Conservation (phyloP, 2,113 vertebrate species). For the Uria aalge region DNA sequence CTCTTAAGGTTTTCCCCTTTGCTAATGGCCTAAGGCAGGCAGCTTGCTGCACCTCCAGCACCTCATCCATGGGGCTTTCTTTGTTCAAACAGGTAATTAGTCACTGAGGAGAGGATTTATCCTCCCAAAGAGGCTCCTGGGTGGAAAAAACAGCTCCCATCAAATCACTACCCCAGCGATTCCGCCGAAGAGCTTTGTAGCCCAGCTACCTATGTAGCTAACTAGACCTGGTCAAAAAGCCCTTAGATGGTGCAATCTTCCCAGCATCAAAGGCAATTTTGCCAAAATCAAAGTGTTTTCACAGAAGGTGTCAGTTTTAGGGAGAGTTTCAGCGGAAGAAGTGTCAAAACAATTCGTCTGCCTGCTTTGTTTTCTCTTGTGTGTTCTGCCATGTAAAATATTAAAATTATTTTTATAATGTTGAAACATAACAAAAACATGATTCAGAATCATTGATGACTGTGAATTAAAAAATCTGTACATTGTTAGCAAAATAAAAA, state of each 20-base stretch:
- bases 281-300: slow-evolving; percentile 14
- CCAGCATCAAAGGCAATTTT: background rate
- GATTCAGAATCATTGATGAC: background rate
- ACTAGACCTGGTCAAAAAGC: slow-evolving; percentile 16
- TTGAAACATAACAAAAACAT: background rate
- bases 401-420: background rate
- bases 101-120: background rate
- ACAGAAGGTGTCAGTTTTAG: background rate
- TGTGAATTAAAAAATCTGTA: background rate
- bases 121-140: background rate
- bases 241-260: background rate
- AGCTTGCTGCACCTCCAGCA: background rate
- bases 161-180: background rate
- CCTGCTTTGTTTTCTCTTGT: background rate
- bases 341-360: slow-evolving; percentile 19
- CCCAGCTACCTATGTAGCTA: background rate
- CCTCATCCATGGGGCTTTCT: background rate
- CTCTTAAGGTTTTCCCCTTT: background rate
- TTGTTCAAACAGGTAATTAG: background rate
- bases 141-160: background rate
- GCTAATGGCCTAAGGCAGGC: background rate
- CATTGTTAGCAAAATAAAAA: background rate
- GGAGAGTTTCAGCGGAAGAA: background rate
- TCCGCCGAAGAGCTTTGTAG: background rate
- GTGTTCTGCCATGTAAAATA: background rate